These are phyloP conservation scores for Tenrec ecaudatus DNA, from an alignment of 2,113 vertebrate genomes.

Conservation along the genomic window DNA sequence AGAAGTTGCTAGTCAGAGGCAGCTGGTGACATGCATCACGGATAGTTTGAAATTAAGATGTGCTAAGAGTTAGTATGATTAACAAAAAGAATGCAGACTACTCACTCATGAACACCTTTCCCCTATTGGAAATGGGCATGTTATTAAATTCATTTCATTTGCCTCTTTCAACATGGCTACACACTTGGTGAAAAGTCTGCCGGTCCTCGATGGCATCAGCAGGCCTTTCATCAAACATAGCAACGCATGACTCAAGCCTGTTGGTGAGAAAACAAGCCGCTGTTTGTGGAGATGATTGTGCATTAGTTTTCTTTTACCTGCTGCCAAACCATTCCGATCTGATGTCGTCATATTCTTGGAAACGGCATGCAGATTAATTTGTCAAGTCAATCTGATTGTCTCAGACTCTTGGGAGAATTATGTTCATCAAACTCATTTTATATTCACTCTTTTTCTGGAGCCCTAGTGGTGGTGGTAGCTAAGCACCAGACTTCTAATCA, in stretches of 20 bases:
- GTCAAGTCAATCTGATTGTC: background rate
- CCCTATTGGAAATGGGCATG: background rate
- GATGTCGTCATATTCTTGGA: conserved; percentile 10
- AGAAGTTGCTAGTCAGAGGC: too few relatives aligned
- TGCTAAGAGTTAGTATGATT: background rate
- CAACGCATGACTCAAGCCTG: background rate
- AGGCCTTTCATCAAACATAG: background rate
- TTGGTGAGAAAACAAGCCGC: background rate
- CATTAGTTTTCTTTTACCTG: conserved; percentile 50
- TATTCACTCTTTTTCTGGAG: background rate
- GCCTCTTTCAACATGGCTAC: background rate
- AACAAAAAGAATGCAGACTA: background rate
- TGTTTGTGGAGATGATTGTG: conserved; percentile 30
- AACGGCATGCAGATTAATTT: background rate
- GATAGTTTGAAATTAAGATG: too few relatives aligned
- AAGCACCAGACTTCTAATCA: too few relatives aligned
- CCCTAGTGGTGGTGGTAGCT: too few relatives aligned
- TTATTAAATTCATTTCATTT: background rate
- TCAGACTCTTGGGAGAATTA: conserved; percentile 8
- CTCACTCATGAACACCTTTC: background rate
- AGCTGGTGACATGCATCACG: too few relatives aligned
- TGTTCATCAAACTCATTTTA: conserved; percentile 20
- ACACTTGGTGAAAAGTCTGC: background rate
- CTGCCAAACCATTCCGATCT: conserved; percentile 24
- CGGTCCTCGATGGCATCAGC: background rate